Conservation (phyloP, 1,140 invertebrate genomes). For the Neoseiulus cucumeris region DNA sequence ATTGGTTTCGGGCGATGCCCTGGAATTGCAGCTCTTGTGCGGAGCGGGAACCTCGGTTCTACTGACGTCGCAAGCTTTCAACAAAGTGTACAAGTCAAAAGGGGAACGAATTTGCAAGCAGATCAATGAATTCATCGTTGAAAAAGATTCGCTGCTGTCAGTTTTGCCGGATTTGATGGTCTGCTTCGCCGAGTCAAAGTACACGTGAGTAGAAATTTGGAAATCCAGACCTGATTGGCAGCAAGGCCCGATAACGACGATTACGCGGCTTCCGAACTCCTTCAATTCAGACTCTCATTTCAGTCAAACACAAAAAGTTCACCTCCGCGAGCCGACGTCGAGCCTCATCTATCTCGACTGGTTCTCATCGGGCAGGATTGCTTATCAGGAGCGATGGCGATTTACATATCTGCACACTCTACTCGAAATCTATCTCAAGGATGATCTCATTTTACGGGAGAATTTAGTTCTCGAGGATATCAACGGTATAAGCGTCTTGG, state of each 20-base stretch:
- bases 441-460: neutral
- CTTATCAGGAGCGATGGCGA: neutral
- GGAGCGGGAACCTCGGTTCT: neutral
- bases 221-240: neutral
- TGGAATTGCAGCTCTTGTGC: neutral
- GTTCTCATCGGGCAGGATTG: neutral
- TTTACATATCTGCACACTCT: neutral
- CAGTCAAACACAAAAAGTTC: neutral
- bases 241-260: too few relatives aligned
- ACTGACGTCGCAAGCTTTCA: constrained; percentile 1
- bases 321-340: neutral
- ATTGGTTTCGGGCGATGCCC: neutral
- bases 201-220: neutral
- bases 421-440: neutral
- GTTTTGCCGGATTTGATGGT: neutral
- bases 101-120: neutral
- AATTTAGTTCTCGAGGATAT: neutral
- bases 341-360: neutral
- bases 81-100: neutral
- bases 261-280: too few relatives aligned
- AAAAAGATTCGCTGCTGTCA: neutral
- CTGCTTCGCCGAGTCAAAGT: neutral
- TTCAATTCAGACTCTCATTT: neutral
- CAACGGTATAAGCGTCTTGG: neutral
- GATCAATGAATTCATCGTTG: neutral